Evolutionary conservation across 2,888 invertebrate genomes (phyloP).

Genomic region (Drosophila paracracens): DNA sequence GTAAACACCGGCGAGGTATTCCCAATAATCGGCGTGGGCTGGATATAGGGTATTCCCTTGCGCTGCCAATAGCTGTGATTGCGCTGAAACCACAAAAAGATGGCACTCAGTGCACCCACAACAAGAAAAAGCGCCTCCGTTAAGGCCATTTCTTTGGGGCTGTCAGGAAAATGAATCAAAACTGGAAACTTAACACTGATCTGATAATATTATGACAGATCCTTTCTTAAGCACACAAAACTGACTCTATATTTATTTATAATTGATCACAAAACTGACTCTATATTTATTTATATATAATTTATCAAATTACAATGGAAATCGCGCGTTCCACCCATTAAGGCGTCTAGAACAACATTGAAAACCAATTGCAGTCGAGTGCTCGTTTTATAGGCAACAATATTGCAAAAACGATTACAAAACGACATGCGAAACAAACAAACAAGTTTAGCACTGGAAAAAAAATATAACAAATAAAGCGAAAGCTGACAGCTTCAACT

Average conservation of each 20-base stretch:
- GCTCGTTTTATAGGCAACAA: background rate
- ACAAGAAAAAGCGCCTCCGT: constrained; percentile 67
- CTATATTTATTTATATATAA: background rate
- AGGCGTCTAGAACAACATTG: background rate
- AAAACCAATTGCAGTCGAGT: background rate
- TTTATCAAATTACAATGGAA: background rate
- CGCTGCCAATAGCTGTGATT: constrained; percentile 82
- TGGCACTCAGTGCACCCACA: constrained; percentile 45
- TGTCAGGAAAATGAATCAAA: constrained; percentile 7
- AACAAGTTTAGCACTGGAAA: background rate
- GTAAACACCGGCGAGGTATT: constrained; percentile 83
- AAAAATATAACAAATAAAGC: background rate
- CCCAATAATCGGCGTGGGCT: constrained; percentile 84
- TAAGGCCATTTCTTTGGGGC: constrained; percentile 52
- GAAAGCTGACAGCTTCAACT: background rate
- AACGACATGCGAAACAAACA: background rate
- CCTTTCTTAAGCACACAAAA: background rate
- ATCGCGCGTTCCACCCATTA: background rate
- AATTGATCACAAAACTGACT: background rate
- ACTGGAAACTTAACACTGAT: background rate
- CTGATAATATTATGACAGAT: background rate
- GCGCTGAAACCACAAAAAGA: constrained; percentile 83
- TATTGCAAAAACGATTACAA: background rate
- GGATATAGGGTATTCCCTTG: constrained; percentile 82
- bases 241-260: background rate